Evolutionary conservation across 2,888 invertebrate species (phyloP), one percentile per base, ranked within the genome.

Genomic region (Erpobdella octoculata): DNA sequence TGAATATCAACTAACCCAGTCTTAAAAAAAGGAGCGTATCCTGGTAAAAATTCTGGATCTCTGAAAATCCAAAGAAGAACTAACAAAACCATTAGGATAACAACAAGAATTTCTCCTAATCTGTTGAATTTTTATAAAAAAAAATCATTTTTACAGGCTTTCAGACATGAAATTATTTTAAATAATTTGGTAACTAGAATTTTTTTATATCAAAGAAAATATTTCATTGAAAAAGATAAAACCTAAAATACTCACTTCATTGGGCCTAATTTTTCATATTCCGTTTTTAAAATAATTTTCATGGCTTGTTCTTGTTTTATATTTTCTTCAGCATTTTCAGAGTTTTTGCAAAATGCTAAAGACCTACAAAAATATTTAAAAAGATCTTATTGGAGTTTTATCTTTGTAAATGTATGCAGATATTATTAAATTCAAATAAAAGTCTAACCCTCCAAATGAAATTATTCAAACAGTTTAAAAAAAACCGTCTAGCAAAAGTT

Each of bases 41-140:
- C 72, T 21, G 72, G 72, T 15, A 53, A 48, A 33, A 72, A 72
- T 9, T 68, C 72, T 6, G 72, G 72, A 35, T 72, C 72, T 41
- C 72, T 68, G 37, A 53, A 25, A 21, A 72, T 64, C 72, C 72
- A 72, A 21, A 72, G 41, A 18, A 67, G 48, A 6, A 72, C 41
- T 21, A 72, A 12, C n/a, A 59, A 6, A 4, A 66, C 33, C 38
- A 71, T 38, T 31, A 71, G 38, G 25, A 71, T n/a, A 25, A 65
- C 25, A n/a, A 59, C 37, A 18, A 48, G 35, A 12, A 71, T 38
- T 38, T 71, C 71, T 1, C 58, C 65, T 9, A 66, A 66, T 35
- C 71, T 72, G 9, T 4, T 1, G 21, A 53, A n/a, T 53, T n/a
- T 25, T 12, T 53, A 21, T 53, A 53, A 1, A n/a, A n/a, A 53